Evolutionary conservation across 92 coral and sea anemone species (phyloP).

Genomic region (Zoanthus sociatus): DNA sequence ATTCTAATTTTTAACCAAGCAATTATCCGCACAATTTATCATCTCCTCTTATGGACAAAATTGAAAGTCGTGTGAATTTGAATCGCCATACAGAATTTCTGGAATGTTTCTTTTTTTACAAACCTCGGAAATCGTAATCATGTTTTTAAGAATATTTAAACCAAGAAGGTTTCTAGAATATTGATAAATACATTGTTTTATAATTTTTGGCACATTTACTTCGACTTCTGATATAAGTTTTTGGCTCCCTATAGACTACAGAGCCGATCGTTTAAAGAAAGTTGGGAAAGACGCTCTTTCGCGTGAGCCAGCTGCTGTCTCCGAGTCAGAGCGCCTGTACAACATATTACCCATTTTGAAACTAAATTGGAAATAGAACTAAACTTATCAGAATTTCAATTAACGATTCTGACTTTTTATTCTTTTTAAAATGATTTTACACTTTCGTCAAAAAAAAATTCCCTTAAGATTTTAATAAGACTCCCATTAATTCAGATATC

Average conservation of each 20-base stretch:
- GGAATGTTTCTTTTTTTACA: neutral
- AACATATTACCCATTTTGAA: neutral
- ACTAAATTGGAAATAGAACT: neutral
- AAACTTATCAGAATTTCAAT: neutral
- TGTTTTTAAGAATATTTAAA: neutral
- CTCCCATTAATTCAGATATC: neutral
- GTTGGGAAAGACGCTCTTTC: neutral
- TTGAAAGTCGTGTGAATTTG: neutral
- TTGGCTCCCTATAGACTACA: neutral
- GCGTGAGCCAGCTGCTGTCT: neutral
- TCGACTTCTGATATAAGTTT: neutral
- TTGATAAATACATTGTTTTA: neutral
- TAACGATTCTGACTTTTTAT: neutral
- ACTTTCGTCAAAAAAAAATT: neutral
- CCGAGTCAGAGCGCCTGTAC: neutral
- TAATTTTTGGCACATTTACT: neutral
- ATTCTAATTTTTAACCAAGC: neutral
- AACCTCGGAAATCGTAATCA: neutral
- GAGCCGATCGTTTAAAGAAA: neutral
- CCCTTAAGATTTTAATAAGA: neutral
- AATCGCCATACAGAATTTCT: neutral
- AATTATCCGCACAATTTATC: neutral
- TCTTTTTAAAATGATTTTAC: neutral
- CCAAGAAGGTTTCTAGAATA: neutral
- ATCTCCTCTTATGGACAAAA: conserved; percentile 18